Conservation (phyloP, 2,113 vertebrate species). For the Cyanoderma ruficeps region DNA sequence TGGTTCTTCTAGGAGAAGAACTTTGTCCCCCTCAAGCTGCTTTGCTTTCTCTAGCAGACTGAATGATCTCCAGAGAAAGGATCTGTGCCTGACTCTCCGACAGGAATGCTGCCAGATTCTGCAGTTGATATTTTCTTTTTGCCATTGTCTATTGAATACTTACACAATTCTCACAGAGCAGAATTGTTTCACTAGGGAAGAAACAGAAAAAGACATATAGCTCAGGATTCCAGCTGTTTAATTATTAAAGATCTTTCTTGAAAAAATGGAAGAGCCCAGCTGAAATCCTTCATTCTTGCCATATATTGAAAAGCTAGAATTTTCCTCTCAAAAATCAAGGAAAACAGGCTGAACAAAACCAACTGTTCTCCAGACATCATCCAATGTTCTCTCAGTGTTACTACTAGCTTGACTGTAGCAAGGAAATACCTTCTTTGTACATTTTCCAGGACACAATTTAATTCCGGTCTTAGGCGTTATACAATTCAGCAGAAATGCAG, state of each 20-base stretch:
- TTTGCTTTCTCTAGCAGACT: neutral
- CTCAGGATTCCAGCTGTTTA: neutral
- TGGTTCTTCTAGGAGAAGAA: neutral
- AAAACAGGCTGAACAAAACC: neutral
- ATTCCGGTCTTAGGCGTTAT: neutral
- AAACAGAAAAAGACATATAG: neutral
- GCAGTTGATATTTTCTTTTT: neutral
- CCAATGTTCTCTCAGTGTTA: neutral
- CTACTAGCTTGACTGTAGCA: neutral
- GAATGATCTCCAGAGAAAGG: neutral
- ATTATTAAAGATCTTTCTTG: neutral
- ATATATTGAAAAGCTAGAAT: neutral
- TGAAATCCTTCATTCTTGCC: neutral
- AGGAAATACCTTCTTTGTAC: neutral
- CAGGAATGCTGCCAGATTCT: neutral
- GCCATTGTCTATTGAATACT: neutral
- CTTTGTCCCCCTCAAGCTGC: neutral
- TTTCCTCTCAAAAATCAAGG: neutral
- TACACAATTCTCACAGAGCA: neutral
- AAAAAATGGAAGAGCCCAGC: neutral
- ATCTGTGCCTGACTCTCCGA: neutral
- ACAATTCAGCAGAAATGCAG: neutral
- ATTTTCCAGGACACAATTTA: neutral
- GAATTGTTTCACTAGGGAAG: neutral
- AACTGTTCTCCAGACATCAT: neutral